These are phyloP conservation scores for Apogon talboti DNA, from an alignment of 2,797 vertebrate species.

Conservation along the genomic window DNA sequence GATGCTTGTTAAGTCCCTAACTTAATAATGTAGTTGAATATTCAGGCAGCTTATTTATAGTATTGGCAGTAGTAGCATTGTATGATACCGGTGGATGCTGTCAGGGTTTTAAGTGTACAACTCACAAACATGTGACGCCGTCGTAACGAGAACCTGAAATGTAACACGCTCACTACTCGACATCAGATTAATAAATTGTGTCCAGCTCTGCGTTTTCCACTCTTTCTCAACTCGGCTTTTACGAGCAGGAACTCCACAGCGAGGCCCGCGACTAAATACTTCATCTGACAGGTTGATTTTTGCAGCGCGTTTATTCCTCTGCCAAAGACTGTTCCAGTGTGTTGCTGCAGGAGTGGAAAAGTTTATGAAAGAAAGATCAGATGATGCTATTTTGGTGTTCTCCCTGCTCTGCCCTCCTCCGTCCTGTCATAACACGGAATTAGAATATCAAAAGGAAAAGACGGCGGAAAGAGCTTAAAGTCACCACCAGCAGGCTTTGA, in stretches of 20 bases:
- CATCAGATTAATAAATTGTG: neutral
- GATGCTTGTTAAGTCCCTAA: slow-evolving; percentile 52
- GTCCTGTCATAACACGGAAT: slow-evolving; percentile 60
- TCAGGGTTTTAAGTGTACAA: neutral
- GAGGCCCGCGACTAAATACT: slow-evolving; percentile 44
- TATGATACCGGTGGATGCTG: neutral
- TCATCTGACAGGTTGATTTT: slow-evolving; percentile 50
- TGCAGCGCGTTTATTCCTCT: slow-evolving; percentile 34
- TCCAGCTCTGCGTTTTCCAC: neutral
- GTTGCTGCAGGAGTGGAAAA: slow-evolving; percentile 73
- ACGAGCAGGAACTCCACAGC: slow-evolving; percentile 10
- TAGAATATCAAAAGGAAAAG: slow-evolving; percentile 54
- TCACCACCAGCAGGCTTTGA: slow-evolving; percentile 28
- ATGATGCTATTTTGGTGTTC: slow-evolving; percentile 74
- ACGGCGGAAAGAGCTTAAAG: slow-evolving; percentile 40
- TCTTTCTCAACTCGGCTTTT: slow-evolving; percentile 14
- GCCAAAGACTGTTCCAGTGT: slow-evolving; percentile 49
- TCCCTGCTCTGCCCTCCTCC: slow-evolving; percentile 51
- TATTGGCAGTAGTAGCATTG: slow-evolving; percentile 6
- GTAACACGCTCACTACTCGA: slow-evolving; percentile 1
- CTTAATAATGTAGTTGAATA: slow-evolving; percentile 48
- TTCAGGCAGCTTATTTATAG: slow-evolving; percentile 53
- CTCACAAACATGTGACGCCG: slow-evolving; percentile 16
- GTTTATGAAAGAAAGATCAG: slow-evolving; percentile 77
- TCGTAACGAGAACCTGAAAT: slow-evolving; percentile 6